Conservation (phyloP, 2,888 invertebrate species). For the Chalcosyrphus nemorum region DNA sequence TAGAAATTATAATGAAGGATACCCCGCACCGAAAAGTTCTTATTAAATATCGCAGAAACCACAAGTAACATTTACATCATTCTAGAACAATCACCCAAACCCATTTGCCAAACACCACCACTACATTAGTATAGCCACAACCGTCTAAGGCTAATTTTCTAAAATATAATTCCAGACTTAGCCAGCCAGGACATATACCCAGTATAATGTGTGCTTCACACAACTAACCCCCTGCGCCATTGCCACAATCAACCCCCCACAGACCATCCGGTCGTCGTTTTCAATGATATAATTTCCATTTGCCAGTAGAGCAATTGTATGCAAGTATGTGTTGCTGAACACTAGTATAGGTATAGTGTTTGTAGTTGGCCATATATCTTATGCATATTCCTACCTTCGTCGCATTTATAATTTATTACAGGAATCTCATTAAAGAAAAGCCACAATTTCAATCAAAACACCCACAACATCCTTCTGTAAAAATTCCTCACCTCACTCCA, state of each 20-base stretch:
- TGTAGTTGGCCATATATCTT: conserved; percentile 69
- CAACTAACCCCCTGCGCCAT: conserved; percentile 12
- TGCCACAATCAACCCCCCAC: conserved; percentile 14
- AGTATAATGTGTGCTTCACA: conserved; percentile 29
- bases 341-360: conserved; percentile 51
- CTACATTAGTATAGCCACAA: conserved; percentile 48
- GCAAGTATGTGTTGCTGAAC: conserved; percentile 28
- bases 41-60: conserved; percentile 55
- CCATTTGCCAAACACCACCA: conserved; percentile 32
- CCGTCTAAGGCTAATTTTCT: conserved; percentile 70
- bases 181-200: conserved; percentile 32
- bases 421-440: conserved; percentile 75
- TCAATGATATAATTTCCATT: conserved; percentile 68
- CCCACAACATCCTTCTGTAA: conserved; percentile 72
- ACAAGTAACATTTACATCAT: conserved; percentile 51
- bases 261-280: conserved; percentile 52
- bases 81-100: conserved; percentile 5
- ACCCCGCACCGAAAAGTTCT: conserved; percentile 46
- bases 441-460: conserved; percentile 75
- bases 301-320: conserved; percentile 54
- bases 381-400: conserved; percentile 73
- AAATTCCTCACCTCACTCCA: conserved; percentile 47
- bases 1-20: conserved; percentile 74
- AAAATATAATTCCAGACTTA: conserved; percentile 70
- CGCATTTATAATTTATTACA: conserved; percentile 74